These are phyloP conservation scores for Sciurus niger DNA, from an alignment of 2,113 vertebrate species.

Conservation along the genomic window DNA sequence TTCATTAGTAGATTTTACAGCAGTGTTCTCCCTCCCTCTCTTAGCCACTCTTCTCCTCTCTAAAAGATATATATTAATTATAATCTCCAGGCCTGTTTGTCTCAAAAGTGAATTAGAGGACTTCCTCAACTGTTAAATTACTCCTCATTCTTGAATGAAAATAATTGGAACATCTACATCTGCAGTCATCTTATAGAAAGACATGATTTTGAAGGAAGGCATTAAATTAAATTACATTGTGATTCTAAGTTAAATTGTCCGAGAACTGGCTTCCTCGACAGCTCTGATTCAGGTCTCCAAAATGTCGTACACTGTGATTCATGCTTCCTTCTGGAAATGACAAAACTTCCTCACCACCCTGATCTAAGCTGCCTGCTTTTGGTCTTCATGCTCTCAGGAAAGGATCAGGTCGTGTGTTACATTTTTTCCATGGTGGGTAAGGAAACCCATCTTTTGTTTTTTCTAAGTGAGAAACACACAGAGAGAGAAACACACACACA, in stretches of 20 bases:
- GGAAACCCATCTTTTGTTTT: slow-evolving; percentile 87
- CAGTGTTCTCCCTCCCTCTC: background rate
- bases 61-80: slow-evolving; percentile 60
- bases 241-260: slow-evolving; percentile 86
- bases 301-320: slow-evolving; percentile 89
- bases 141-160: slow-evolving; percentile 64
- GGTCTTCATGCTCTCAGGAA: slow-evolving; percentile 89
- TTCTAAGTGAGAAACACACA: slow-evolving; percentile 80
- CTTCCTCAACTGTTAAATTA: slow-evolving; percentile 65
- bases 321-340: slow-evolving; percentile 92
- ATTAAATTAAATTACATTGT: slow-evolving; percentile 86
- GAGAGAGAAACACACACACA: slow-evolving; percentile 80
- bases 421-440: slow-evolving; percentile 88
- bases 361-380: slow-evolving; percentile 87
- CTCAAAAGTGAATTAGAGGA: slow-evolving; percentile 23
- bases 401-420: slow-evolving; percentile 85
- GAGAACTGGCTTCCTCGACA: slow-evolving; percentile 91
- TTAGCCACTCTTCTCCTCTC: slow-evolving; percentile 46
- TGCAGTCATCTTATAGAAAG: slow-evolving; percentile 70
- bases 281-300: slow-evolving; percentile 91
- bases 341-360: slow-evolving; percentile 90
- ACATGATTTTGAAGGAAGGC: slow-evolving; percentile 77
- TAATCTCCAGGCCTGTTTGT: slow-evolving; percentile 21
- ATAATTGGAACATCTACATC: slow-evolving; percentile 9
- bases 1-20: slow-evolving; percentile 56